Percentiles rank a stretch among this genome's conserved stretches.
Evolutionary conservation across 2,888 invertebrate genomes (phyloP).

Genomic region (Drosophila glabriapex): DNA sequence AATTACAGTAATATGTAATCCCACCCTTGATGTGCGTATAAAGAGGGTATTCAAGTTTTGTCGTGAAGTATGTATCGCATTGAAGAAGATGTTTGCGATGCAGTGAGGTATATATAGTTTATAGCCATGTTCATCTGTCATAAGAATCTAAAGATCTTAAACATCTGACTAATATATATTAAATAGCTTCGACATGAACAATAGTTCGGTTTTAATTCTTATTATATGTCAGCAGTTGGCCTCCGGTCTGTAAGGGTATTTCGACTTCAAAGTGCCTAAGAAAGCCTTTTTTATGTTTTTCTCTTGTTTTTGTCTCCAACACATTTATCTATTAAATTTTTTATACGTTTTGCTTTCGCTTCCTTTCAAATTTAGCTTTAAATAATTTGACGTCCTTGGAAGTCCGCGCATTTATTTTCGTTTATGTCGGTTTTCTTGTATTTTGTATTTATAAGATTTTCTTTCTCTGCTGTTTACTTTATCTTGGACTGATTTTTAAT

Average conservation of each 20-base stretch:
- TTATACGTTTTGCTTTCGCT: not conserved
- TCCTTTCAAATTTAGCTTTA: constrained; percentile 28
- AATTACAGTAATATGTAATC: constrained; percentile 53
- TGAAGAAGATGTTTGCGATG: not conserved
- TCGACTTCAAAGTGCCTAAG: not conserved
- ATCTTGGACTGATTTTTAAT: constrained; percentile 41
- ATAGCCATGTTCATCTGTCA: not conserved
- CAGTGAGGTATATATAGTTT: not conserved
- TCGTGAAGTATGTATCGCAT: not conserved
- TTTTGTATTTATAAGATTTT: not conserved
- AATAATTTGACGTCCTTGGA: constrained; percentile 40
- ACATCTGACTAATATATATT: not conserved
- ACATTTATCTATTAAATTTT: not conserved
- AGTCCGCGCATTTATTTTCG: not conserved
- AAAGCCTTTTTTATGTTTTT: constrained; percentile 21
- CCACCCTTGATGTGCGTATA: constrained; percentile 42
- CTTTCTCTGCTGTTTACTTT: constrained; percentile 8
- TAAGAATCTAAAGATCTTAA: not conserved
- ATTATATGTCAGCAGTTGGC: not conserved
- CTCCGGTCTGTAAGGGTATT: not conserved
- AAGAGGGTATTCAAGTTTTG: not conserved
- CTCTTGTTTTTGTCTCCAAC: constrained; percentile 24
- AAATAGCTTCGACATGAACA: not conserved
- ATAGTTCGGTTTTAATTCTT: not conserved
- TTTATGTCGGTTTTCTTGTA: not conserved